A percentile compares a stretch with the other conserved stretches of the same genome.
phyloP scores from a whole-genome alignment of 2,888 invertebrate species.

The Metalampra italica region DNA sequence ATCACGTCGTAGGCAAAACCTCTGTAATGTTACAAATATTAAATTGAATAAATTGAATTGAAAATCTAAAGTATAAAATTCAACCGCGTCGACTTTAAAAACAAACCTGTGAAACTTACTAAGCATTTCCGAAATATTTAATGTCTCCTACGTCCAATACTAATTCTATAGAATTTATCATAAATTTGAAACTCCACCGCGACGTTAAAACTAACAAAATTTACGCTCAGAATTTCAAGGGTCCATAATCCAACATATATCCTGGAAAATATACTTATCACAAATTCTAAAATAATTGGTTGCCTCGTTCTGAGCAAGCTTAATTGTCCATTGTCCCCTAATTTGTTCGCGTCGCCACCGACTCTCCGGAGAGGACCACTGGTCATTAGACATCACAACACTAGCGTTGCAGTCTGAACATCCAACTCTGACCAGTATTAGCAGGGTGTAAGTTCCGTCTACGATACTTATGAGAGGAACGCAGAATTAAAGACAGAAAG shows the following conservation, averaged over 20 bases:
- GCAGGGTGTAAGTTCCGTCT: not conserved
- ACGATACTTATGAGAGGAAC: not conserved
- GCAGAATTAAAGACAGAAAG: not conserved
- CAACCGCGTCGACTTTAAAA: no score
- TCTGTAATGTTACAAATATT: no score
- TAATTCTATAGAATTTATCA: no score
- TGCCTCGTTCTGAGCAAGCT: conserved; percentile 26
- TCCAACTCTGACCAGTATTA: not conserved
- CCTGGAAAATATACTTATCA: conserved; percentile 13
- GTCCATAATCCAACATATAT: not conserved
- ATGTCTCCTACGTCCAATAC: no score
- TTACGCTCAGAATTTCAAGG: no score
- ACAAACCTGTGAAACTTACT: no score
- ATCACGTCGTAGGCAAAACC: no score
- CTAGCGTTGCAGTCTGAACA: not conserved
- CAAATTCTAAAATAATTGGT: conserved; percentile 29
- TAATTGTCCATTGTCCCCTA: conserved; percentile 48
- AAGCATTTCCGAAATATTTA: no score
- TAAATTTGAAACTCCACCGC: no score
- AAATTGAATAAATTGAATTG: no score
- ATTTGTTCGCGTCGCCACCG: conserved; percentile 44
- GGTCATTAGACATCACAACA: conserved; percentile 23
- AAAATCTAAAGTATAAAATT: no score
- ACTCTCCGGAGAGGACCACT: conserved; percentile 28
- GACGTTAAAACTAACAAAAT: no score